Conservation (phyloP, 2,888 invertebrate genomes). For the Cheilosia impressa region DNA sequence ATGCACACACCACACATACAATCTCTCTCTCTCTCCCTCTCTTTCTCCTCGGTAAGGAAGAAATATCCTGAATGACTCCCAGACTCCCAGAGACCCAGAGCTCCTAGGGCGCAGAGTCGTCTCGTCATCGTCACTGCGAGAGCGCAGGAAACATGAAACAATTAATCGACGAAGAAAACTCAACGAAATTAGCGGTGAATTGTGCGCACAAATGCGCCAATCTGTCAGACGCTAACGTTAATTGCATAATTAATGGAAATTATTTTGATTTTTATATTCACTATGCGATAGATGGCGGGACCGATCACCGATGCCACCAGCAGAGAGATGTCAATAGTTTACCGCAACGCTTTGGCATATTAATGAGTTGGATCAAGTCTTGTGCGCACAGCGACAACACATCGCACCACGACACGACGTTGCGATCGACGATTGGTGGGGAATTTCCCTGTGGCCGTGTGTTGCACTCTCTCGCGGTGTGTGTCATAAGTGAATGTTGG, state of each 20-base stretch:
- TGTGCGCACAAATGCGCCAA: constrained; percentile 65
- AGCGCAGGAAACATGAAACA: constrained; percentile 1
- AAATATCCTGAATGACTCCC: constrained; percentile 41
- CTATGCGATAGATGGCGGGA: constrained; percentile 2
- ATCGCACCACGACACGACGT: not conserved
- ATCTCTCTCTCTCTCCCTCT: constrained; percentile 1
- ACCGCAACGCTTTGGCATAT: constrained; percentile 64
- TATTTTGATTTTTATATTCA: constrained; percentile 70
- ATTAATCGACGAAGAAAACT: constrained; percentile 60
- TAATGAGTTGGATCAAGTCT: constrained; percentile 51
- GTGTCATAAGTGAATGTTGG: constrained; percentile 56
- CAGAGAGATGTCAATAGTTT: constrained; percentile 68
- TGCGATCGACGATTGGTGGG: constrained; percentile 55
- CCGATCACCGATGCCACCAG: constrained; percentile 40
- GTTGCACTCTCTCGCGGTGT: constrained; percentile 13
- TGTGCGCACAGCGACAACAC: constrained; percentile 15
- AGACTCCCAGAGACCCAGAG: constrained; percentile 2
- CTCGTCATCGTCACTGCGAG: not conserved
- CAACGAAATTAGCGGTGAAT: constrained; percentile 74
- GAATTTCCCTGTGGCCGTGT: constrained; percentile 64
- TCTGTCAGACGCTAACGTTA: constrained; percentile 73
- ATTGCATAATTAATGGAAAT: constrained; percentile 75
- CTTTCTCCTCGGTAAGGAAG: not conserved
- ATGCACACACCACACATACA: constrained; percentile 34
- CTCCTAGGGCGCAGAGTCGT: not conserved